These are phyloP conservation scores for Lates calcarifer DNA, from an alignment of 2,113 vertebrate species.

Conservation along the genomic window DNA sequence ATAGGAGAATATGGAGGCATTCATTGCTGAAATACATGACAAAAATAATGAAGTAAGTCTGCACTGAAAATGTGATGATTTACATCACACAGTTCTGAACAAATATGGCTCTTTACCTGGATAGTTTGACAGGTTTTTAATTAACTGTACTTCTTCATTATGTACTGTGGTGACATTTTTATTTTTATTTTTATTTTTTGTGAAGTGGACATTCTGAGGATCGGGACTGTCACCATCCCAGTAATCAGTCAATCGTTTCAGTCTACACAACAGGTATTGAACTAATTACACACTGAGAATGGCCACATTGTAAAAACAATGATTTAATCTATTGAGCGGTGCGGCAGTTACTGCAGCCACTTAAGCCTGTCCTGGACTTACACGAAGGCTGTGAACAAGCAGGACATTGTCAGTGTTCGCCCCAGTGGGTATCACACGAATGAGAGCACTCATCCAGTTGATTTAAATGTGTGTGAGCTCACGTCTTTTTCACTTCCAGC, in stretches of 20 bases:
- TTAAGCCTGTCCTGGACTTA: constrained; percentile 37
- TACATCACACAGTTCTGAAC: background rate
- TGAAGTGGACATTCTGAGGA: background rate
- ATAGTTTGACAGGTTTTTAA: too few species aligned
- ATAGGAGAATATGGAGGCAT: too few species aligned
- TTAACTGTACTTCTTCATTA: background rate
- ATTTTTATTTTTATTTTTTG: too few species aligned
- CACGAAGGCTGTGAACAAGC: constrained; percentile 51
- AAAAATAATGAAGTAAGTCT: too few species aligned
- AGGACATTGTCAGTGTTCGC: constrained; percentile 59
- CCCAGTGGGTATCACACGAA: constrained; percentile 71
- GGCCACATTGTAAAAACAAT: constrained; percentile 53
- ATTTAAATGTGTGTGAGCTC: constrained; percentile 85
- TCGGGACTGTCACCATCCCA: constrained; percentile 19
- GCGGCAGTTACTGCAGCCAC: constrained; percentile 50
- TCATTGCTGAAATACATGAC: too few species aligned
- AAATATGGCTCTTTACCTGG: background rate
- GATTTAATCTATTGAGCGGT: constrained; percentile 53
- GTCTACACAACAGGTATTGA: constrained; percentile 43
- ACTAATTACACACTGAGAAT: constrained; percentile 44
- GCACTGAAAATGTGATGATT: background rate
- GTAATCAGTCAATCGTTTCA: constrained; percentile 40
- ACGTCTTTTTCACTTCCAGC: constrained; percentile 79
- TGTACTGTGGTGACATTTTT: too few species aligned
- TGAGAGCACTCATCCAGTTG: constrained; percentile 80